These are phyloP conservation scores for Hippocampus abdominalis DNA, from an alignment of 2,113 vertebrate species.

Conservation along the genomic window DNA sequence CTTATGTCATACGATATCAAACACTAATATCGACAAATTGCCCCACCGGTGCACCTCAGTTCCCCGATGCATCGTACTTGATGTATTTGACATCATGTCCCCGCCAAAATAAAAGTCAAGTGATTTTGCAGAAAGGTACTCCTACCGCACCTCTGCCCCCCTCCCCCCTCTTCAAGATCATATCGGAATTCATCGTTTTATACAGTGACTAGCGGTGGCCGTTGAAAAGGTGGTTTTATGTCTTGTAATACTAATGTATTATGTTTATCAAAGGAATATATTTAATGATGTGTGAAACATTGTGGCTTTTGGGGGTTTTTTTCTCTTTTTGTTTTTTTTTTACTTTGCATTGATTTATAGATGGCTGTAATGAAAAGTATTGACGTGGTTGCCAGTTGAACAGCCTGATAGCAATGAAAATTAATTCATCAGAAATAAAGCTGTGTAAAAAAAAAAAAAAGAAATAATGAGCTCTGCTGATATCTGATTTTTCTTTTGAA, in stretches of 20 bases:
- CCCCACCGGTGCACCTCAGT: conserved; percentile 25
- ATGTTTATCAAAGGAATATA: conserved; percentile 99
- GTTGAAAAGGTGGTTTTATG: conserved; percentile 82
- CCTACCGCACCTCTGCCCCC: conserved; percentile 31
- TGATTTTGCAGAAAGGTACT: conserved; percentile 50
- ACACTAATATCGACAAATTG: conserved; percentile 3
- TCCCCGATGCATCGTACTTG: conserved; percentile 38
- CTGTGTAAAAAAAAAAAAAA: conserved; percentile 26
- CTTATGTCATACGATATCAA: conserved; percentile 16
- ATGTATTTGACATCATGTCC: conserved; percentile 21
- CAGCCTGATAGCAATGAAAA: conserved; percentile 82
- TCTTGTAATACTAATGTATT: conserved; percentile 99
- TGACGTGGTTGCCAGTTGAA: conserved; percentile 78
- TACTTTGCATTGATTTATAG: conserved; percentile 69
- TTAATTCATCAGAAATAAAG: conserved; percentile 89
- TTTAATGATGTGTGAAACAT: conserved; percentile 92
- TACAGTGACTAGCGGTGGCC: conserved; percentile 85
- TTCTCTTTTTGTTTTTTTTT: conserved; percentile 41
- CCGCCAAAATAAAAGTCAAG: conserved; percentile 28
- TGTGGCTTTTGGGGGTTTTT: conserved; percentile 80
- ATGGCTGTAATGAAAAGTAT: conserved; percentile 73
- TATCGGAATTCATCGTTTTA: conserved; percentile 71
- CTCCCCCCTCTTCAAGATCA: conserved; percentile 44
- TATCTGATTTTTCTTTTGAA: background rate
- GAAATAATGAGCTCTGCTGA: conserved; percentile 1